A percentile compares a stretch with the other conserved stretches of the same genome.
phyloP scores from a whole-genome alignment of 2,797 vertebrate species.

The Manis pentadactyla region DNA sequence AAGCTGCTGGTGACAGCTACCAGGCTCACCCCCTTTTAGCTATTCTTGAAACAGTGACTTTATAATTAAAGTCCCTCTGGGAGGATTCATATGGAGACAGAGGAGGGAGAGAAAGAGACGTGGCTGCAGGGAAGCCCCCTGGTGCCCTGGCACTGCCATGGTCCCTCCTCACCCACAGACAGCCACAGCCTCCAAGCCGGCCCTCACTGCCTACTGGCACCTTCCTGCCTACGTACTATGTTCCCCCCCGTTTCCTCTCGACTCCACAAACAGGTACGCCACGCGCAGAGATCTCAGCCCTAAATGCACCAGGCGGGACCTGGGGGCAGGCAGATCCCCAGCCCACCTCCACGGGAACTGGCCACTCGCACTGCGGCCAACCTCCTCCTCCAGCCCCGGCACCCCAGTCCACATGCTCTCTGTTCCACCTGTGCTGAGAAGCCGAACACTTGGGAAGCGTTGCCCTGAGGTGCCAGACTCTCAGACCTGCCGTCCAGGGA shows the following conservation, averaged over 20 bases:
- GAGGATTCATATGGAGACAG: not conserved
- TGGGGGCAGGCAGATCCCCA: not conserved
- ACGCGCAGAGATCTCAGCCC: not conserved
- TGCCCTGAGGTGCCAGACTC: not conserved
- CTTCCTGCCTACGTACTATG: not conserved
- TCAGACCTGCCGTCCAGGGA: not conserved
- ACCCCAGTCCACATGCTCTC: not conserved
- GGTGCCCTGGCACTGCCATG: not conserved
- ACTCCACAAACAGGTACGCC: not conserved
- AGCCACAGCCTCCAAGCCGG: not conserved
- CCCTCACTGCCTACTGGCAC: not conserved
- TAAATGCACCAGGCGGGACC: not conserved
- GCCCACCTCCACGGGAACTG: no score
- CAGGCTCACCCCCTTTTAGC: constrained; percentile 34
- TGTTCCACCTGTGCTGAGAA: not conserved
- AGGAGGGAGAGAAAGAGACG: not conserved
- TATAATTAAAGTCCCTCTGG: constrained; percentile 60
- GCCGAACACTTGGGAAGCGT: not conserved
- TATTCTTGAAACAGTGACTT: constrained; percentile 67
- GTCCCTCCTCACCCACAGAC: not conserved
- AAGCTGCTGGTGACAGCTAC: constrained; percentile 20
- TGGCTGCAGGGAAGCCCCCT: not conserved
- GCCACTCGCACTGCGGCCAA: not conserved
- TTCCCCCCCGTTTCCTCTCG: not conserved
- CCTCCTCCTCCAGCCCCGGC: not conserved